phyloP scores from a whole-genome alignment of 1,140 invertebrate species.

The Drosophila tani region DNA sequence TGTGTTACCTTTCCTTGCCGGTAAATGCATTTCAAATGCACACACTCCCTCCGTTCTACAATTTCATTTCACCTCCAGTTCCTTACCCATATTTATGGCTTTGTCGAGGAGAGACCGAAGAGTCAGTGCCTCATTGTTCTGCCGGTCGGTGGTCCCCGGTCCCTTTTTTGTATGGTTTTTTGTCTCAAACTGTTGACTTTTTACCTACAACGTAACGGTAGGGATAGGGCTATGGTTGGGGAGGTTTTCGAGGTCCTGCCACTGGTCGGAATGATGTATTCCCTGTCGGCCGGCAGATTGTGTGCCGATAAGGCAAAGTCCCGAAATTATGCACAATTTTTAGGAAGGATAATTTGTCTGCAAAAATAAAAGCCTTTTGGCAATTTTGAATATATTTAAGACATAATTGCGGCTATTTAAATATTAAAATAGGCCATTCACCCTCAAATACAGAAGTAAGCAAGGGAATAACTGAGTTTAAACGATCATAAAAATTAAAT shows the following conservation, averaged over 20 bases:
- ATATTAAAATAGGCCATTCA: neutral
- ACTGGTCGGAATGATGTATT: constrained; percentile 27
- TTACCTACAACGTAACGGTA: constrained; percentile 10
- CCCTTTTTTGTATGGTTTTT: constrained; percentile 23
- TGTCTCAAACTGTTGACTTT: constrained; percentile 33
- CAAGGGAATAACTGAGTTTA: too few species aligned
- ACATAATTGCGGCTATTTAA: neutral
- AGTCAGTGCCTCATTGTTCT: constrained; percentile 42
- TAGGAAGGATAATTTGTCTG: constrained; percentile 10
- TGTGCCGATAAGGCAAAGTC: constrained; percentile 23
- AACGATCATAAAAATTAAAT: too few species aligned
- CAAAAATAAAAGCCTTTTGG: neutral
- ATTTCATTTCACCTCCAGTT: constrained; percentile 28
- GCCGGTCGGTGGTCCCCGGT: neutral
- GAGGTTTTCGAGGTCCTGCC: constrained; percentile 31
- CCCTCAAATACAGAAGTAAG: neutral
- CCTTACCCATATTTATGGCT: constrained; percentile 7
- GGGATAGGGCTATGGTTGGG: constrained; percentile 4
- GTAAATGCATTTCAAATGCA: constrained; percentile 58
- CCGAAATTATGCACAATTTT: constrained; percentile 27
- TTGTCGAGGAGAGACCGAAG: constrained; percentile 11
- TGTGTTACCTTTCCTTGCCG: constrained; percentile 37
- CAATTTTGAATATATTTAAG: neutral
- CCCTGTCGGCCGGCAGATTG: constrained; percentile 18
- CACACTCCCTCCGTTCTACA: constrained; percentile 42